Percentiles rank a stretch among this genome's conserved stretches.
phyloP scores from a whole-genome alignment of 2,888 invertebrate species.

The Rapana venosa region DNA sequence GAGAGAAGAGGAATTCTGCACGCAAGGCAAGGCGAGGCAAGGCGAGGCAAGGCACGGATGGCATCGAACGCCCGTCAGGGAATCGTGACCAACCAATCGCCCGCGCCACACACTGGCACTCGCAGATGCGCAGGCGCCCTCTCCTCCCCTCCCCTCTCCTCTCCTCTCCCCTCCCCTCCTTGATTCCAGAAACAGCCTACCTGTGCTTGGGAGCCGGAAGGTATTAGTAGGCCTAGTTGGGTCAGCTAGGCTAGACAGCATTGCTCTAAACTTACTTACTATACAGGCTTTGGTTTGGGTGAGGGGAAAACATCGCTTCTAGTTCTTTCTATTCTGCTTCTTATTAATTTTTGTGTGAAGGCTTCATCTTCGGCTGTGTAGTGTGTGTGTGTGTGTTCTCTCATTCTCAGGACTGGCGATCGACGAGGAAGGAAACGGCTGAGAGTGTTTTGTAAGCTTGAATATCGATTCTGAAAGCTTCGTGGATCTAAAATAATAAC shows the following conservation, averaged over 20 bases:
- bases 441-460: not conserved
- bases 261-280: no score
- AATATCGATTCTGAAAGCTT: not conserved
- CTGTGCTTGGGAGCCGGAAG: not conserved
- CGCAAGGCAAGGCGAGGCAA: not conserved
- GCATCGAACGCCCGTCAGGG: conserved; percentile 4
- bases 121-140: not conserved
- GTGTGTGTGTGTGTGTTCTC: not conserved
- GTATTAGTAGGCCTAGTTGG: not conserved
- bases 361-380: not conserved
- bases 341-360: no score
- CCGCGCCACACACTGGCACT: not conserved
- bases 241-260: not conserved
- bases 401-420: not conserved
- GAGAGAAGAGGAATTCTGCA: not conserved
- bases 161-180: not conserved
- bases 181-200: not conserved
- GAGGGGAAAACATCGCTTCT: not conserved
- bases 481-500: not conserved
- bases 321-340: no score
- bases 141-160: not conserved
- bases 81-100: not conserved
- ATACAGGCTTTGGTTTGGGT: not conserved
- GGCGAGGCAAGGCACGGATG: not conserved
- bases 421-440: not conserved